Percentiles rank a stretch among this genome's conserved stretches.
Evolutionary conservation across 2,113 vertebrate species (phyloP).

Genomic region (Elephas maximus): DNA sequence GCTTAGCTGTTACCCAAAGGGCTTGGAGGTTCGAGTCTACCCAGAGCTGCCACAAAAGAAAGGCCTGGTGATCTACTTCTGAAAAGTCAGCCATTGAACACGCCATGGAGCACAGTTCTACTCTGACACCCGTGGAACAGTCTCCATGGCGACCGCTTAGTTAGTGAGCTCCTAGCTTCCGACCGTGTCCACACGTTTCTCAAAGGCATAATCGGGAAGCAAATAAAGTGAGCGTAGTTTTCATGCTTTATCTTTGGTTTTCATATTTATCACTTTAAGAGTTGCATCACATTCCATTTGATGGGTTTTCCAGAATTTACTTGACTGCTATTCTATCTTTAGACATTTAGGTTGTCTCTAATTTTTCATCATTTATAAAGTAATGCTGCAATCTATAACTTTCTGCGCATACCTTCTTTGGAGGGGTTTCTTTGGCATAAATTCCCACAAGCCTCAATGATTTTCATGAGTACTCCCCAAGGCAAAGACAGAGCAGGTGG

Average conservation of each 20-base stretch:
- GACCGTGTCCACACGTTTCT: fast-evolving
- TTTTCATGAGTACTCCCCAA: too few species aligned
- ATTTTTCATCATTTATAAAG: background rate
- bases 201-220: too few species aligned
- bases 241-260: fast-evolving
- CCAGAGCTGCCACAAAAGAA: background rate
- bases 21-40: background rate
- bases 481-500: background rate
- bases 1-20: background rate
- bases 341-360: background rate
- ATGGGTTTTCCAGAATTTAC: background rate
- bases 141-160: background rate
- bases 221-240: fast-evolving
- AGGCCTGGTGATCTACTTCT: background rate
- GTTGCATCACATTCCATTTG: fast-evolving
- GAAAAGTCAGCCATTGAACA: background rate
- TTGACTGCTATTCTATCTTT: too few species aligned
- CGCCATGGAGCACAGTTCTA: background rate
- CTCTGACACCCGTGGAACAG: background rate
- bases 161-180: background rate
- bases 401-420: background rate
- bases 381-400: fast-evolving
- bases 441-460: background rate
- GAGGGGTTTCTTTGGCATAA: background rate
- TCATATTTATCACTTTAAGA: fast-evolving